Conservation (phyloP, 1,140 invertebrate genomes). For the Atta cephalotes region DNA sequence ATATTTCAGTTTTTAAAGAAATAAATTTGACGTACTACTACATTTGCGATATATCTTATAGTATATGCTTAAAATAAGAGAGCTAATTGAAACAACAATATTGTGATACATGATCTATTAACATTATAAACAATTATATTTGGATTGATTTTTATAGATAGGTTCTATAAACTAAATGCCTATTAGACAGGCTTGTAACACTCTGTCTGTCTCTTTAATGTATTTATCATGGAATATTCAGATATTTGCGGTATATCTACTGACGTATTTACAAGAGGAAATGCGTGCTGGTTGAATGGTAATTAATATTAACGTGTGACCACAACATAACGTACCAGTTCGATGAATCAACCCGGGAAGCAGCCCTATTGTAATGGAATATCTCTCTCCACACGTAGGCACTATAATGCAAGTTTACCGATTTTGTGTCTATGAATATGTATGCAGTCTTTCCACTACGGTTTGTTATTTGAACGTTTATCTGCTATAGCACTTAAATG, state of each 20-base stretch:
- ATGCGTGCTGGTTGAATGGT: conserved; percentile 65
- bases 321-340: conserved; percentile 61
- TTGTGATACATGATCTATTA: background rate
- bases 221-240: conserved; percentile 68
- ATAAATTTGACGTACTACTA: background rate
- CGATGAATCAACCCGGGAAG: conserved; percentile 44
- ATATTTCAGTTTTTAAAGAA: background rate
- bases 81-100: background rate
- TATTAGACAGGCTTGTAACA: conserved; percentile 7
- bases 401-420: background rate
- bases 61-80: background rate
- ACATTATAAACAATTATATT: background rate
- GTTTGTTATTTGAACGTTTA: conserved; percentile 56
- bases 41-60: background rate
- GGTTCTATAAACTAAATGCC: conserved; percentile 17
- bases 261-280: conserved; percentile 69
- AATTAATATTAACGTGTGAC: conserved; percentile 74
- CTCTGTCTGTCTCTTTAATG: conserved; percentile 43
- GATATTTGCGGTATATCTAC: conserved; percentile 49
- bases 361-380: conserved; percentile 41
- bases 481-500: conserved; percentile 63
- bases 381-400: conserved; percentile 5
- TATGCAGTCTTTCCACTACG: conserved; percentile 28
- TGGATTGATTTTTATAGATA: background rate
- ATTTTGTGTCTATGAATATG: conserved; percentile 21